Percentiles rank a stretch among this genome's conserved stretches.
Conservation (phyloP, 2,113 vertebrate species). For the Oceanites oceanicus region DNA sequence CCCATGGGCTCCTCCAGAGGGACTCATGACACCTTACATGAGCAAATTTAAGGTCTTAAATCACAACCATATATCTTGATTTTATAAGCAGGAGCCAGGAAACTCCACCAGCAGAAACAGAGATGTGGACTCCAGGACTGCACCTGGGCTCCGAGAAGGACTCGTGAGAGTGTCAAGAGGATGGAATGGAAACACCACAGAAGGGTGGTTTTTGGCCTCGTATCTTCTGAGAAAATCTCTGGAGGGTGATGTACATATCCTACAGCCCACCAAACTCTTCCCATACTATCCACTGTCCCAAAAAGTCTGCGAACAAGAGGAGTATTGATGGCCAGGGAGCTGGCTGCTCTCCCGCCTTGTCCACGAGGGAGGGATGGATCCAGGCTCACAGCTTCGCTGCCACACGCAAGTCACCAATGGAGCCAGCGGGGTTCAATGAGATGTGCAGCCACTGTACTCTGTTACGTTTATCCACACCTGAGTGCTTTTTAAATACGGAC, state of each 20-base stretch:
- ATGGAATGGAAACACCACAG: not conserved
- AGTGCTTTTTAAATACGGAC: not conserved
- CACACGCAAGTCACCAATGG: fast-evolving
- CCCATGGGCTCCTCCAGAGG: not conserved
- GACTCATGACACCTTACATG: not conserved
- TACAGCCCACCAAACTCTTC: not conserved
- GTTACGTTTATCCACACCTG: not conserved
- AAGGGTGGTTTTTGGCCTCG: not conserved
- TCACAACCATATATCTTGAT: not conserved
- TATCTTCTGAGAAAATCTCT: not conserved
- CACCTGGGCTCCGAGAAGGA: not conserved
- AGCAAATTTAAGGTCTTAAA: not conserved
- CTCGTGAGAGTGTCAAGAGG: not conserved
- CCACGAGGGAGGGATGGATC: not conserved
- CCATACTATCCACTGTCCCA: too few species aligned
- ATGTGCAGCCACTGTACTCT: not conserved
- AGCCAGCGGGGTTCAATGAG: not conserved
- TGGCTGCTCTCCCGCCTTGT: not conserved
- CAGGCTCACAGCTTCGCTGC: not conserved
- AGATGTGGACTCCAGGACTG: not conserved
- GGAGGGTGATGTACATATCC: not conserved
- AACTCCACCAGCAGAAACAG: not conserved
- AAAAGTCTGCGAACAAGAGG: not conserved
- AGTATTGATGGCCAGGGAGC: not conserved
- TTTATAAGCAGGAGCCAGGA: not conserved